Percentiles rank a stretch among this genome's conserved stretches.
phyloP scores from a whole-genome alignment of 2,797 vertebrate genomes.

The Meda fulgida region DNA sequence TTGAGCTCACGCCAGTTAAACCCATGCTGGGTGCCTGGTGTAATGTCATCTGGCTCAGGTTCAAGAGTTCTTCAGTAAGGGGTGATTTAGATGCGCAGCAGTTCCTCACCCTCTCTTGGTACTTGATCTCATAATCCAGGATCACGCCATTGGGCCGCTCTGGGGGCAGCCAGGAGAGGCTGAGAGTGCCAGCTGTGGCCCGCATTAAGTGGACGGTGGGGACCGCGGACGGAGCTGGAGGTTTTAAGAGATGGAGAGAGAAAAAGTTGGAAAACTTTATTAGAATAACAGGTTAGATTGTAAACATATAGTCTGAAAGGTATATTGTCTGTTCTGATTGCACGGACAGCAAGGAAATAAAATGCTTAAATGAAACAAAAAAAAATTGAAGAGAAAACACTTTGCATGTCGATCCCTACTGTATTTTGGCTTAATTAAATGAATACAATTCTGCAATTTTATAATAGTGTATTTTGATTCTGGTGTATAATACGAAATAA shows the following conservation, averaged over 20 bases:
- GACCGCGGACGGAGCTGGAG: slow-evolving; percentile 81
- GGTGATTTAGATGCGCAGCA: slow-evolving; percentile 54
- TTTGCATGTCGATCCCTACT: not conserved
- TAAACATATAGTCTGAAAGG: no score
- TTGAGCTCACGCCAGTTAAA: slow-evolving; percentile 50
- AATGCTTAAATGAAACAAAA: not conserved
- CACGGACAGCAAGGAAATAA: not conserved
- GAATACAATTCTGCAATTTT: not conserved
- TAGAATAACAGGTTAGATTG: not conserved
- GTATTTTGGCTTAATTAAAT: not conserved
- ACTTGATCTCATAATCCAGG: slow-evolving; percentile 98
- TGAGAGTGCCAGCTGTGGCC: slow-evolving; percentile 91
- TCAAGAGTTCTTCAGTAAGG: slow-evolving; percentile 46
- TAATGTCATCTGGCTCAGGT: slow-evolving; percentile 51
- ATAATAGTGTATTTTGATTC: not conserved
- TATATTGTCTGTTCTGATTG: not conserved
- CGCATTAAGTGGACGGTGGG: slow-evolving; percentile 93
- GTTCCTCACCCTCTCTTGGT: slow-evolving; percentile 91
- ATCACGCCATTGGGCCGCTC: slow-evolving; percentile 97
- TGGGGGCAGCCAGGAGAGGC: slow-evolving; percentile 93
- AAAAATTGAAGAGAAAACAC: not conserved
- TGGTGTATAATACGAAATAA: no score
- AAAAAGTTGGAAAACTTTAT: slow-evolving; percentile 14
- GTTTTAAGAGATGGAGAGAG: slow-evolving; percentile 75
- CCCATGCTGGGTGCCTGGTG: slow-evolving; percentile 49